Base-by-base conservation (phyloP, 2,797 vertebrate species). In the Melanogrammus aeglefinus region DNA sequence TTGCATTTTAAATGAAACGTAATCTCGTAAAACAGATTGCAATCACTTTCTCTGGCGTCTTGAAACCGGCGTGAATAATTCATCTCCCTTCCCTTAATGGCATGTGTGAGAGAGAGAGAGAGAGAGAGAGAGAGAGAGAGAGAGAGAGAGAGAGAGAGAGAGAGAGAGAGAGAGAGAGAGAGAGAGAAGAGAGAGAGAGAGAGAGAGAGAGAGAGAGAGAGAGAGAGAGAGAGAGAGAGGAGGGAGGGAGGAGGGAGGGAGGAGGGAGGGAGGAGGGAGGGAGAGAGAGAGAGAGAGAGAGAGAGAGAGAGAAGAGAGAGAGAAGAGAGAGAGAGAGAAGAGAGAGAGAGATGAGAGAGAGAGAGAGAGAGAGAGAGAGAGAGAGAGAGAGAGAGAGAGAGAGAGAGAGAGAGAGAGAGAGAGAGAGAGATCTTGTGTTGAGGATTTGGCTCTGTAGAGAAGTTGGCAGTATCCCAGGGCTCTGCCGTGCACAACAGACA, bases 1-100 rank as follows among this genome's bases (percentile, higher is more conserved):
- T 90, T 85, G 84, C 86, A 89, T 89, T 92, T 89, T 84, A 87
- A 85, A 90, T 91, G 81, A 0, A 74, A 79, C 83, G 82, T 82
- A 72, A 76, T 69, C 73, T 77, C 57, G 21, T 27, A 73, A 79
- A 86, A 75, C 74, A 79, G 84, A 82, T 83, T 78, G 82, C 51
- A 74, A 74, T 82, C 78, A 36, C 79, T 31, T 9, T 74, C 27
- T 75, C 73, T 73, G 35, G 66, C 63, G 79, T 69, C 29, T 77
- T 16, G 47, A 57, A 6, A 3, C 47, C 36, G 72, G 70, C 82
- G 41, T 79, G 80, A 85, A 80, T 86, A 77, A 84, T 79, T 86
- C 79, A 76, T 73, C 76, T 38, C 85, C 81, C 81, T 1, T 38
- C 75, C 76, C 79, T 85, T 93, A 89, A 92, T 86, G 79, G 88